phyloP scores from a whole-genome alignment of 2,888 invertebrate genomes.

The Zhengitettix transpicula region DNA sequence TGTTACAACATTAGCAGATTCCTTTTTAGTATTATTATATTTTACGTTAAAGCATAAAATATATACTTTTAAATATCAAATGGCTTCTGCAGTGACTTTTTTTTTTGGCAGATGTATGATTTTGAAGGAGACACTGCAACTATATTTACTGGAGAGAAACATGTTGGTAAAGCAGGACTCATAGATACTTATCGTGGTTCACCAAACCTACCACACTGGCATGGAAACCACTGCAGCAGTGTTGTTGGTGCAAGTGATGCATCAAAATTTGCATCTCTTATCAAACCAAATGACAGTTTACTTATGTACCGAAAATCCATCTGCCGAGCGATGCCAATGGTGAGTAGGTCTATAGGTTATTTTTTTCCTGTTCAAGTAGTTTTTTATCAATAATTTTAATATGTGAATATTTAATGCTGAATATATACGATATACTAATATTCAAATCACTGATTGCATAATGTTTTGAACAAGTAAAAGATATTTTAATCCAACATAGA shows the following conservation, averaged over 20 bases:
- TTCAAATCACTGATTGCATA: no score
- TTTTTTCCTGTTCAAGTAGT: conserved; percentile 4
- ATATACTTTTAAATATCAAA: no score
- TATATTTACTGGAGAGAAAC: conserved; percentile 50
- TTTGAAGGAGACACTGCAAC: conserved; percentile 66
- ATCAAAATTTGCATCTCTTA: conserved; percentile 60
- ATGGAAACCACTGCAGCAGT: conserved; percentile 55
- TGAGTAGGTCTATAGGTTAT: conserved; percentile 30
- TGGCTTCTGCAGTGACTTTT: no score
- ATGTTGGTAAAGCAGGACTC: conserved; percentile 45
- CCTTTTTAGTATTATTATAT: no score
- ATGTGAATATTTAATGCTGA: not conserved
- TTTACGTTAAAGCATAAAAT: no score
- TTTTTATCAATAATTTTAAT: not conserved
- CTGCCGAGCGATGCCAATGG: conserved; percentile 65
- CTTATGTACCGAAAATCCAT: conserved; percentile 70
- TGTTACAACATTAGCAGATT: no score
- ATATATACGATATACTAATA: not conserved
- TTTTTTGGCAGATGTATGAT: conserved; percentile 57
- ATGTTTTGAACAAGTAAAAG: no score
- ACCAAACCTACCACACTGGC: conserved; percentile 59
- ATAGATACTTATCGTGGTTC: conserved; percentile 62
- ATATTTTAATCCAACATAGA: no score
- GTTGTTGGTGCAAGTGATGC: conserved; percentile 68
- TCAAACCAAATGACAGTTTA: conserved; percentile 48